phyloP scores from a whole-genome alignment of 2,797 vertebrate species.

The Galaxias olidus region DNA sequence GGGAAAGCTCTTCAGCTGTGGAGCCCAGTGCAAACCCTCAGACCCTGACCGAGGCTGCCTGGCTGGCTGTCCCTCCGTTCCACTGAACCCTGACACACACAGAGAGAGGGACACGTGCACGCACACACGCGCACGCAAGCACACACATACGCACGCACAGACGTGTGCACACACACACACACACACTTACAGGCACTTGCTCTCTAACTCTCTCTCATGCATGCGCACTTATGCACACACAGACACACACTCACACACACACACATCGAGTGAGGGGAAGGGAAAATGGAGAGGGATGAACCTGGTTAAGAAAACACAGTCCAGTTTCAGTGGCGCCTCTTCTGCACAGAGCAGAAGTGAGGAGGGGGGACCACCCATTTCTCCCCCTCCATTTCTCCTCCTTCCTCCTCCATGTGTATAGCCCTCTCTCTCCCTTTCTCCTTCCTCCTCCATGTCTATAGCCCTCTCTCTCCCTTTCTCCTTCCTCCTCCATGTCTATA shows the following conservation, averaged over 20 bases:
- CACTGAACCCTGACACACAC: slow-evolving; percentile 42
- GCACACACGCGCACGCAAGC: not conserved
- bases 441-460: too few relatives aligned
- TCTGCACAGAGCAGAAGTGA: slow-evolving; percentile 27
- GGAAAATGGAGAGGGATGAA: slow-evolving; percentile 65
- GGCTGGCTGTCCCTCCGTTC: slow-evolving; percentile 4
- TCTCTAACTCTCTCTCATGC: not conserved
- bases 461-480: too few relatives aligned
- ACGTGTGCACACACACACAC: not conserved
- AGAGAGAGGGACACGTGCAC: slow-evolving; percentile 28
- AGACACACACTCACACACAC: slow-evolving; percentile 31
- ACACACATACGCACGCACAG: slow-evolving; percentile 16
- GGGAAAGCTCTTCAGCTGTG: slow-evolving; percentile 23
- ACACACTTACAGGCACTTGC: not conserved
- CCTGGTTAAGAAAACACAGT: slow-evolving; percentile 72
- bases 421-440: too few relatives aligned
- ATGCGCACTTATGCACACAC: not conserved
- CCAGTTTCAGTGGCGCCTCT: slow-evolving; percentile 59
- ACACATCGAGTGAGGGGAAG: slow-evolving; percentile 31
- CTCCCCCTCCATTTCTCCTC: not conserved
- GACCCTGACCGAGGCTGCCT: slow-evolving; percentile 45
- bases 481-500: too few relatives aligned
- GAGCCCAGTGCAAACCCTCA: slow-evolving; percentile 53
- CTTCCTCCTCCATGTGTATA: too few relatives aligned
- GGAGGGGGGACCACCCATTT: not conserved